These are phyloP conservation scores for Corbicula japonica DNA, from an alignment of 2,888 invertebrate genomes.

Conservation along the genomic window DNA sequence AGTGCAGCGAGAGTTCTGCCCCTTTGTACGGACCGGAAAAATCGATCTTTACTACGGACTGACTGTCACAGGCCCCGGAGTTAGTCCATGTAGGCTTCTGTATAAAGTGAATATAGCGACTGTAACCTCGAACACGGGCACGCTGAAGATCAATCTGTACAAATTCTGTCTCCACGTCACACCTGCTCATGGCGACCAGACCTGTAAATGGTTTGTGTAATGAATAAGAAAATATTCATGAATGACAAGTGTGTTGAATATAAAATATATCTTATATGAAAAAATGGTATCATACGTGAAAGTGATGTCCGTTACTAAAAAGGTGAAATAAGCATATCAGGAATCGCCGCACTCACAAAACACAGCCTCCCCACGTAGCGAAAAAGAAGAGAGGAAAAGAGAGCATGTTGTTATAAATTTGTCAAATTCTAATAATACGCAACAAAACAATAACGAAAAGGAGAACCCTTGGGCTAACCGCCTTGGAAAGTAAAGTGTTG, in stretches of 20 bases:
- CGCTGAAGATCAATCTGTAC: slow-evolving; percentile 81
- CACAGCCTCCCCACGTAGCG: no score
- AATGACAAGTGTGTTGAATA: background rate
- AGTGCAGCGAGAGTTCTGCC: slow-evolving; percentile 77
- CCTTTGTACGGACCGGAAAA: slow-evolving; percentile 81
- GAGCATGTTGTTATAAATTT: no score
- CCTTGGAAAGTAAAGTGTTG: no score
- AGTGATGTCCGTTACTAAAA: no score
- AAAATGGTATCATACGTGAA: no score
- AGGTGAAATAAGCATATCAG: no score
- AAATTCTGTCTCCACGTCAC: slow-evolving; percentile 59
- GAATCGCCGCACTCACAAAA: no score
- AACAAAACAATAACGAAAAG: no score
- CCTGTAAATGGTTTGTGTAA: slow-evolving; percentile 11
- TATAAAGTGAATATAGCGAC: slow-evolving; percentile 81
- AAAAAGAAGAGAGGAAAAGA: no score
- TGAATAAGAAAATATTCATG: background rate
- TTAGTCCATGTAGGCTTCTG: slow-evolving; percentile 69
- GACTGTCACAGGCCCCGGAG: slow-evolving; percentile 73
- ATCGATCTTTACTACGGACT: slow-evolving; percentile 83
- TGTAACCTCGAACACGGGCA: slow-evolving; percentile 84
- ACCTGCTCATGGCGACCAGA: slow-evolving; percentile 5
- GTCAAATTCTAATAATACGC: no score
- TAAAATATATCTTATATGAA: background rate
- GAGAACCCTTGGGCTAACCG: no score